These are phyloP conservation scores for Garra rufa DNA, from an alignment of 2,113 vertebrate genomes.

Conservation along the genomic window DNA sequence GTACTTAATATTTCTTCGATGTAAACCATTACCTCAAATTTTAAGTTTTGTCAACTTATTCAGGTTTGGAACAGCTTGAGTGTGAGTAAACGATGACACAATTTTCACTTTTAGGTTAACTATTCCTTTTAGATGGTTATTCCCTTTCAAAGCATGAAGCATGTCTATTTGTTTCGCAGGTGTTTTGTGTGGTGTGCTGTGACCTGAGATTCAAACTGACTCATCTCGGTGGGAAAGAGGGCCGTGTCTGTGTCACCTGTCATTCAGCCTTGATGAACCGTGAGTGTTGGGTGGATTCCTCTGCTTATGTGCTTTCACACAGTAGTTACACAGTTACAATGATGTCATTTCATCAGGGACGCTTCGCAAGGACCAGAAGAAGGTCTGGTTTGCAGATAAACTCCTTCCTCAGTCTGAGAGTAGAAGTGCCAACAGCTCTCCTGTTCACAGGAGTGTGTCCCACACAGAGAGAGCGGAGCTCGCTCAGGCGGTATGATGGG, in stretches of 20 bases:
- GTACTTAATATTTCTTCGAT: too few relatives aligned
- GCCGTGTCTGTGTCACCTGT: constrained; percentile 94
- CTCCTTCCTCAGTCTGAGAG: constrained; percentile 84
- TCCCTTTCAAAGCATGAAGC: background rate
- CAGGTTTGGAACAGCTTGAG: background rate
- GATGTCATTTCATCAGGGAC: constrained; percentile 63
- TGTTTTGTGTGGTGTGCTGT: constrained; percentile 94
- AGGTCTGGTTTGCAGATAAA: constrained; percentile 97
- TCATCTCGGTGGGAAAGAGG: constrained; percentile 96
- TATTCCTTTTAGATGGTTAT: background rate
- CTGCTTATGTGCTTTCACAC: background rate
- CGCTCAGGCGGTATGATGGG: constrained; percentile 40
- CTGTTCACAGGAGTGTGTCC: constrained; percentile 21
- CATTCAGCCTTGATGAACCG: constrained; percentile 91
- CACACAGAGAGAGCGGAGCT: constrained; percentile 37
- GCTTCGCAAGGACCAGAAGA: constrained; percentile 86
- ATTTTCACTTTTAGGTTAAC: background rate
- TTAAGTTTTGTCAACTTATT: background rate
- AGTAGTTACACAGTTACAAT: background rate
- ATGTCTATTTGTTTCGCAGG: constrained; percentile 73
- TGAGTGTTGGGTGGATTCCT: constrained; percentile 69
- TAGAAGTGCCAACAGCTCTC: constrained; percentile 67
- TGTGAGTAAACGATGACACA: background rate
- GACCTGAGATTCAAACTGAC: constrained; percentile 91
- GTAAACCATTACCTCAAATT: background rate